Base-by-base conservation (phyloP, 2,888 invertebrate genomes). In the Agapostemon virescens region DNA sequence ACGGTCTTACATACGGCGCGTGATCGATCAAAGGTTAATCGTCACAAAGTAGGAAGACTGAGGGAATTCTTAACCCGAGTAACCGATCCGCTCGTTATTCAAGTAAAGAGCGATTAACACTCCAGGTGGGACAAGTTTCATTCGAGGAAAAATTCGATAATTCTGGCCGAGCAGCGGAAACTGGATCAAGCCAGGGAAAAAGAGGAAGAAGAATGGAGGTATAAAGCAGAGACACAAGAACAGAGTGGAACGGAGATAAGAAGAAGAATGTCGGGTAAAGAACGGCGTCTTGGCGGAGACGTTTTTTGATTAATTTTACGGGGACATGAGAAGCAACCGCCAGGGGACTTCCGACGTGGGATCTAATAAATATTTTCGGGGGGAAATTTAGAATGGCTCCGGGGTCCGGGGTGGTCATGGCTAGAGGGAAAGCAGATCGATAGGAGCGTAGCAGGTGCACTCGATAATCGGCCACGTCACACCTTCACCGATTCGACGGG, bases 381-480 rank as follows among this genome's bases (percentile, higher is more conserved):
- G 49, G 79, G 61, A 52, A 77, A 83, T 85, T 85, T 75, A 52
- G 79, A 71, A 33, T 36, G 20, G 74, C 55, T 72, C 42, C 49
- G 55, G 26, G 13, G 26, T 26, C 30, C 64, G 74, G 70, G 77
- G 2, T 33, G 36, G 38, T 6, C 63, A 15, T 52, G 15, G 40
- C 5, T 0, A n/a, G 6, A 63, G 6, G 42, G 20, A 23, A 38
- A 0, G 23, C 26, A 69, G 81, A 86, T 79, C 86, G 86, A 86
- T 86, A 76, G 73, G 33, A 72, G 66, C 69, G 83, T 79, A 85
- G 81, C 86, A 86, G 86, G 85, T 86, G 86, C 82, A 55, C 67
- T 78, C 85, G 84, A 86, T 86, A 86, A 86, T 85, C 87, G 86
- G 58, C 76, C 76, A 52, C 86, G 80, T 86, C 83, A 75, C 81